These are phyloP conservation scores for Leptodactylus fuscus DNA, from an alignment of 2,113 vertebrate genomes.

Conservation along the genomic window DNA sequence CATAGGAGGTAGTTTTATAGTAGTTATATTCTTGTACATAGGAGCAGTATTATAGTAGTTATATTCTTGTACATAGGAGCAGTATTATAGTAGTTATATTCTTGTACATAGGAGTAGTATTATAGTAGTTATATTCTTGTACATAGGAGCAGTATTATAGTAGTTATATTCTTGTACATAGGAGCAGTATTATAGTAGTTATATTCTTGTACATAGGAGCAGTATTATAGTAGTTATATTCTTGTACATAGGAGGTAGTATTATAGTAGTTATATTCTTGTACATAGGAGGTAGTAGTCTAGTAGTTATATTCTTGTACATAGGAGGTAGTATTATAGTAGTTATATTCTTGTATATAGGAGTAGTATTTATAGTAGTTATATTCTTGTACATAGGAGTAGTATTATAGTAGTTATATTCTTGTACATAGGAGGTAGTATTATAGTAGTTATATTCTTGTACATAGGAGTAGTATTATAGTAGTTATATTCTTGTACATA, in stretches of 20 bases:
- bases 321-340: constrained; percentile 9
- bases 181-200: no score
- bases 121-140: constrained; percentile 7
- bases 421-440: not conserved
- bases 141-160: not conserved
- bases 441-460: constrained; percentile 10
- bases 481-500: not conserved
- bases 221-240: no score
- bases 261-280: no score
- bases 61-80: no score
- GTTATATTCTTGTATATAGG: not conserved
- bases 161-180: not conserved
- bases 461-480: not conserved
- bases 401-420: constrained; percentile 5
- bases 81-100: constrained; percentile 9
- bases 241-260: no score
- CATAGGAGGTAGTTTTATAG: no score
- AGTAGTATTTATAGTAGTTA: not conserved
- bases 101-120: not conserved
- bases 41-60: not conserved
- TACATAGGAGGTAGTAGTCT: not conserved
- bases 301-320: constrained; percentile 11
- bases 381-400: not conserved
- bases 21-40: no score
- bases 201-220: no score